Base-by-base conservation (phyloP, 1,140 invertebrate genomes). In the Drosophila dunni region DNA sequence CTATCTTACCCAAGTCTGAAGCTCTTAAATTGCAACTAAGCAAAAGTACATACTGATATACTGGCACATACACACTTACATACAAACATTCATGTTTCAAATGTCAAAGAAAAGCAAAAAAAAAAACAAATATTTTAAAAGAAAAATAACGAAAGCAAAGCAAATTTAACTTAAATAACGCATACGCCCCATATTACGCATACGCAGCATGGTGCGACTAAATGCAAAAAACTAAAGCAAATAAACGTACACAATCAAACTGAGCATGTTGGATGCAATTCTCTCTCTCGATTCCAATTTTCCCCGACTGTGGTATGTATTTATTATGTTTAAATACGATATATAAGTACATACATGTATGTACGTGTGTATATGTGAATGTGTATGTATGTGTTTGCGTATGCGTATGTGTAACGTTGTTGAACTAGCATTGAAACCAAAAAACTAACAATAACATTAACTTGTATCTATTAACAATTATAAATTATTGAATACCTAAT, bases 291-390 rank as follows among this genome's bases (percentile, higher is more conserved):
- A 45, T 15, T 57, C 7, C 6, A 45, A 50, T n/a, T 33, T 60
- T 34, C n/a, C 57, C 57, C 38, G 13, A 33, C 50, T 64, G 68
- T 57, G 68, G 68, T 71, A 71, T 64, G 68, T 71, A 71, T 71
- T 40, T 71, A 71, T 71, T 40, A 48, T 45, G n/a, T 69, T 63
- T 78, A 60, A 82, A 78, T 78, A 64, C 34, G 77, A 75, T 81
- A 33, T 48, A 46, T 61, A 61, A 65, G 58, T 80, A 42, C 64
- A 72, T 82, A 78, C 82, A 61, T 78, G 69, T 78, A 69, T 83
- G 81, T 82, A 48, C 81, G 62, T 77, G 29, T 82, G 80, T 78
- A 65, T 78, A 75, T 82, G 66, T 79, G 69, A 70, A 68, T 65
- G 56, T 53, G 46, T 33, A 53, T 78, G 79, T 81, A 74, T 69